Conservation (phyloP, 1,140 invertebrate species). For the Lasioglossum baleicum region DNA sequence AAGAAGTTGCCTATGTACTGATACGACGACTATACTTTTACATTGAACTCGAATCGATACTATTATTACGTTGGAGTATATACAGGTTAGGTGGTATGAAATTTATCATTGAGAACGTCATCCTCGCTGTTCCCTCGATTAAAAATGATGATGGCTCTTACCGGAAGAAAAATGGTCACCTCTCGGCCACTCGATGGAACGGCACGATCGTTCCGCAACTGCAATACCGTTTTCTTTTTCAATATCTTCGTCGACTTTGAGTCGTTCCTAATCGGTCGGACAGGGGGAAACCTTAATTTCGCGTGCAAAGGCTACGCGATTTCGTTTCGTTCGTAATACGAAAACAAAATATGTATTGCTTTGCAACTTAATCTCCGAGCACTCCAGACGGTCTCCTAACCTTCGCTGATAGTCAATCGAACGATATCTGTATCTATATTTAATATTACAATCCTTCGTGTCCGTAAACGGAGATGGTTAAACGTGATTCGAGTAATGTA, state of each 20-base stretch:
- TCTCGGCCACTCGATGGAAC: neutral
- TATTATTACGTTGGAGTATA: neutral
- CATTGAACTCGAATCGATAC: neutral
- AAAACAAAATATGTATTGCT: neutral
- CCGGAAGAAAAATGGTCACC: neutral
- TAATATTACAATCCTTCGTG: neutral
- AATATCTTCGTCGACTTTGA: neutral
- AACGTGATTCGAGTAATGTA: neutral
- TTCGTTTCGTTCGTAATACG: neutral
- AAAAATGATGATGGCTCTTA: neutral
- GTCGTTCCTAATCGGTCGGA: neutral
- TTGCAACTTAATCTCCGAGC: neutral
- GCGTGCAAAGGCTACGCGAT: too few species aligned
- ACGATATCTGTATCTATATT: conserved; percentile 1
- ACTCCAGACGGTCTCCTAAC: neutral
- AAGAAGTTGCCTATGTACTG: neutral
- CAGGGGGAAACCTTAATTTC: neutral
- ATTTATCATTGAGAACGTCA: neutral
- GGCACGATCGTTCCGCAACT: neutral
- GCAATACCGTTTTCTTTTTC: neutral
- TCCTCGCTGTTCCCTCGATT: neutral
- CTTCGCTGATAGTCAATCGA: neutral
- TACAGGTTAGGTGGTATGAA: neutral
- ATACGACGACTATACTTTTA: neutral
- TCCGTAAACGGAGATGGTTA: neutral